phyloP scores from a whole-genome alignment of 1,140 invertebrate genomes.

The Tigriopus japonicus region DNA sequence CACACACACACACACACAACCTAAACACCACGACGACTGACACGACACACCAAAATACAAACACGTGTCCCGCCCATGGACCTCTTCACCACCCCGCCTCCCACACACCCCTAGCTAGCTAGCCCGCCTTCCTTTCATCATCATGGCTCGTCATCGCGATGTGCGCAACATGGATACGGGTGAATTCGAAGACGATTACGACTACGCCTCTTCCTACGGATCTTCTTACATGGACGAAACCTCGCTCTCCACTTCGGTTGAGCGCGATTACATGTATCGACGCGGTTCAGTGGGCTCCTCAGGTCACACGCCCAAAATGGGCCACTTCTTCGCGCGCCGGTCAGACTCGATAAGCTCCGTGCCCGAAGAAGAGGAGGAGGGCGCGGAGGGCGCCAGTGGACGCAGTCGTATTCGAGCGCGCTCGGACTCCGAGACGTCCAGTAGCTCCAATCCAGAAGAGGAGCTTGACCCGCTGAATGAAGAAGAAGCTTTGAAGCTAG shows the following conservation, averaged over 20 bases:
- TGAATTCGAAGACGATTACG: not conserved
- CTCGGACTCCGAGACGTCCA: too few relatives aligned
- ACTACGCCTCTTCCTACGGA: not conserved
- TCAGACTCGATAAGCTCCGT: not conserved
- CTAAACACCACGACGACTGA: too few relatives aligned
- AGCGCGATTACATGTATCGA: not conserved
- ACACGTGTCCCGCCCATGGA: too few relatives aligned
- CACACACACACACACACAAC: too few relatives aligned
- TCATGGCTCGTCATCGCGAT: constrained; percentile 5
- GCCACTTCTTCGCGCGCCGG: not conserved
- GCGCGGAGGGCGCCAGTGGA: not conserved
- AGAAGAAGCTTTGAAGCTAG: not conserved
- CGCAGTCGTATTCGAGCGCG: too few relatives aligned
- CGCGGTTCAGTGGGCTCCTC: not conserved
- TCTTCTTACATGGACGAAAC: not conserved
- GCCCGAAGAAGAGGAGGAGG: not conserved
- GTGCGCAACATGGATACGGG: constrained; percentile 1
- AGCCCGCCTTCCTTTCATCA: not conserved
- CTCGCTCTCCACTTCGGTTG: not conserved
- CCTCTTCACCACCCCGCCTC: too few relatives aligned
- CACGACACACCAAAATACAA: too few relatives aligned
- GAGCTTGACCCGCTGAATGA: not conserved
- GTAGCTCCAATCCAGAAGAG: too few relatives aligned
- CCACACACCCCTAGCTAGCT: too few relatives aligned
- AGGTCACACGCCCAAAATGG: not conserved